Evolutionary conservation across 1,140 invertebrate genomes (phyloP), one percentile per base, ranked within the genome.

Genomic region (Monomorium pharaonis): DNA sequence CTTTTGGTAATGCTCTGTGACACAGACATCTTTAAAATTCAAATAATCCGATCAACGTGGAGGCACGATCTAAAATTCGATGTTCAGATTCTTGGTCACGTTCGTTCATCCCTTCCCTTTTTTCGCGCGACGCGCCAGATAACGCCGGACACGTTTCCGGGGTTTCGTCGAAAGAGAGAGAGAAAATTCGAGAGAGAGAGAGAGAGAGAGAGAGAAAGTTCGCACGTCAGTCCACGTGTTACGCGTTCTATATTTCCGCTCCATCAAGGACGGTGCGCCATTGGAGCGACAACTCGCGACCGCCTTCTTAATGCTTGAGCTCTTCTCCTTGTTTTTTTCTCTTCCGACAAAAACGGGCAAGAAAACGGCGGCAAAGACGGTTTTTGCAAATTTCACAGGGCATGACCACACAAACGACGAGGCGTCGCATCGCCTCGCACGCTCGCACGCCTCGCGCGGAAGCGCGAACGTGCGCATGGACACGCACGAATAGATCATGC

Each of bases 301-400:
- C n/a, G n/a, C n/a, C n/a, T n/a, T n/a, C 24, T 72, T 24, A 33
- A 83, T 65, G 51, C 30, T 65, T 16, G 12, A 33, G 2, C 2
- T 62, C 56, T 9, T 10, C 4, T n/a, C n/a, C n/a, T n/a, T n/a
- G 37, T 42, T 51, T 18, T 51, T 51, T 16, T 70, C 70, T 81
- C 44, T 81, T 42, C 24, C 51, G 37, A 70, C n/a, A 27, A 37
- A 37, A 37, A 7, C 37, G 4, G 21, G 60, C 30, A 77, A 87
- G 84, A 84, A 87, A 84, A 63, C 1, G 37, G 30, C 62, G 60
- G 49, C 51, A 80, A 83, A 56, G 70, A n/a, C 51, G 58, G 77
- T 87, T 87, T 87, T 76, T 65, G 54, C 65, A 65, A 91, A 92
- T 92, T 91, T 92, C 62, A 69, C 86, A 92, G 91, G 90, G 89